Base-by-base conservation (phyloP, 1,140 invertebrate genomes). In the Oncopeltus fasciatus region DNA sequence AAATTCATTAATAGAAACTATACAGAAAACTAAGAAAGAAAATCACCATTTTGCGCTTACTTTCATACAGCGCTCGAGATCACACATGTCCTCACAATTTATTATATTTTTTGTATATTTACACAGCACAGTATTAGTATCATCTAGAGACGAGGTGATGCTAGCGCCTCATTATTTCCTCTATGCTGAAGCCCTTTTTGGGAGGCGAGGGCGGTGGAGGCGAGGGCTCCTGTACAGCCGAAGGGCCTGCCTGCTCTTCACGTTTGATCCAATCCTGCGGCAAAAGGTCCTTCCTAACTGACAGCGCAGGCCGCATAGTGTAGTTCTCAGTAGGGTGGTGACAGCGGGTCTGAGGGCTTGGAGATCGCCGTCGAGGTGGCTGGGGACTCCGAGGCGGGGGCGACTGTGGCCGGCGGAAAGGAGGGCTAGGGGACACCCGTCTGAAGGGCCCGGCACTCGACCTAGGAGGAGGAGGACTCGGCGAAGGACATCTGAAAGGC, bases 201-300 rank as follows among this genome's bases (percentile, higher is more conserved):
- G 65, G 65, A 2, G 62, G 57, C 9, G 38, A 60, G n/a, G 27
- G 44, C 16, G 51, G 57, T 0, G 51, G 60, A 24, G 49, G 49
- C 21, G 49, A 24, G 1, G 49, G 49, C 4, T 53, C 18, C 8
- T 53, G 18, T 24, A 24, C 20, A 8, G 1, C n/a, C 18, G 49
- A 53, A 53, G 49, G 21, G 14, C 49, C 26, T 2, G n/a, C n/a
- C 49, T 53, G 49, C 49, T 53, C 49, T 27, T 53, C 49, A 18
- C 49, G 49, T 18, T 53, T 53, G 49, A 53, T 53, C 49, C 49
- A 53, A 9, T 18, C 49, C 21, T 18, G 24, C 21, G 49, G 49
- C 1, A 24, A 65, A 12, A 69, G 64, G 60, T 69, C 68, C 29
- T 67, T 65, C 3, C 68, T 56, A 1, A 69, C 68, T 31, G 64